These are phyloP conservation scores for Bilobella aurantiaca DNA, from an alignment of 1,140 invertebrate species.

Conservation along the genomic window DNA sequence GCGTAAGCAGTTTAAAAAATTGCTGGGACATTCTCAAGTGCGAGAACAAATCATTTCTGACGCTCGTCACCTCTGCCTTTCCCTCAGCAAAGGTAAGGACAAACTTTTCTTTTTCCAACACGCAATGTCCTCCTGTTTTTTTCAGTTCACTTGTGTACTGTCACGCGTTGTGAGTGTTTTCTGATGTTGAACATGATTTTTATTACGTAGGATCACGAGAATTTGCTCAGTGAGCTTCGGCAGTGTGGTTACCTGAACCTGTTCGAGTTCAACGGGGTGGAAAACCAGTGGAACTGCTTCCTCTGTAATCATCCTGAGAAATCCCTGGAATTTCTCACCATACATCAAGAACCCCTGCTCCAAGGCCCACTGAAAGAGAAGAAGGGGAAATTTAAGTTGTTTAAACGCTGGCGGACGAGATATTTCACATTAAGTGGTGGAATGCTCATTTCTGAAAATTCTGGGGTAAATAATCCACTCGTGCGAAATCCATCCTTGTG, in stretches of 20 bases:
- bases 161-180: too few relatives aligned
- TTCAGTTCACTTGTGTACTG: too few relatives aligned
- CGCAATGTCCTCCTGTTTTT: constrained; percentile 48
- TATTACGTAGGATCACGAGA: constrained; percentile 79
- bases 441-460: constrained; percentile 47
- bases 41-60: constrained; percentile 78
- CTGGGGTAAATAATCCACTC: background rate
- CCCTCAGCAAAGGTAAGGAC: too few relatives aligned
- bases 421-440: constrained; percentile 88
- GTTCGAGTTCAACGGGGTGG: constrained; percentile 61
- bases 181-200: too few relatives aligned
- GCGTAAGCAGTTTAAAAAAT: constrained; percentile 71
- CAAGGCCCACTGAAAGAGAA: constrained; percentile 91
- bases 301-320: constrained; percentile 83
- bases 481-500: too few relatives aligned
- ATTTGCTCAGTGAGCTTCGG: constrained; percentile 71
- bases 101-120: too few relatives aligned
- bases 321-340: constrained; percentile 65
- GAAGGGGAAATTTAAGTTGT: constrained; percentile 82
- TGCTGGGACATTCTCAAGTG: constrained; percentile 87
- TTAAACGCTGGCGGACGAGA: constrained; percentile 77
- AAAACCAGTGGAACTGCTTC: constrained; percentile 69
- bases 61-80: constrained; percentile 83
- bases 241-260: constrained; percentile 80
- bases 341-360: constrained; percentile 56